phyloP scores from a whole-genome alignment of 2,797 vertebrate species.

The Microhierax caerulescens region DNA sequence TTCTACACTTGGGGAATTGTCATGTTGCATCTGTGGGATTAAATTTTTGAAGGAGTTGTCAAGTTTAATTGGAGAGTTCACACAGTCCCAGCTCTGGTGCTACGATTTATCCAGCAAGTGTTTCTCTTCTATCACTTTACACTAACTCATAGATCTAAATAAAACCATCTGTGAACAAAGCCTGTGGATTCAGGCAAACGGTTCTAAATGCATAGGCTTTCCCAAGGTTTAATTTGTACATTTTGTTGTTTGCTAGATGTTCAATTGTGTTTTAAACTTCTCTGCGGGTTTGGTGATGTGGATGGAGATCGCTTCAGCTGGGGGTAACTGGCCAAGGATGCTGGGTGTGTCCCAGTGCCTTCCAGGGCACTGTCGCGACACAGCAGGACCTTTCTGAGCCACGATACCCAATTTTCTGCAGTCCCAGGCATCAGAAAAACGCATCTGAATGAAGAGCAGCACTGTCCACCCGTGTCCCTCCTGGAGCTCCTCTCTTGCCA shows the following conservation, averaged over 20 bases:
- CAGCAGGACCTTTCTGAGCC: rapidly evolving
- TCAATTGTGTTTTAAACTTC: not conserved
- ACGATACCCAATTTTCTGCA: rapidly evolving
- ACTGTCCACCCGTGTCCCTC: rapidly evolving
- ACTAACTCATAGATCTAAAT: slow-evolving; percentile 56
- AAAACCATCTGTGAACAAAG: slow-evolving; percentile 71
- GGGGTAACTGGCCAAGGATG: rapidly evolving
- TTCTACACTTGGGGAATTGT: slow-evolving; percentile 27
- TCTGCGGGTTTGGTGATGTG: not conserved
- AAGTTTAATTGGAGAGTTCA: slow-evolving; percentile 71
- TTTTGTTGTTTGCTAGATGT: not conserved
- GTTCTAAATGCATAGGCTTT: not conserved
- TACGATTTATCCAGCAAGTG: slow-evolving; percentile 54
- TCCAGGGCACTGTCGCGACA: too few relatives aligned
- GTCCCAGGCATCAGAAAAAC: not conserved
- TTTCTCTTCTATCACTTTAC: slow-evolving; percentile 57
- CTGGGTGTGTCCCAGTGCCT: rapidly evolving
- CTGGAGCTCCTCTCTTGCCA: not conserved
- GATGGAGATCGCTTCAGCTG: rapidly evolving
- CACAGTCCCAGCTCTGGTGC: slow-evolving; percentile 57
- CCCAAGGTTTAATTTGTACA: not conserved
- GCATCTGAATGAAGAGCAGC: not conserved
- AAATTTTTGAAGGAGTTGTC: slow-evolving; percentile 63
- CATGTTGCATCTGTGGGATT: slow-evolving; percentile 45
- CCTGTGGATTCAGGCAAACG: slow-evolving; percentile 5